Evolutionary conservation across 2,797 vertebrate genomes (phyloP).

Genomic region (Peromyscus nudipes): DNA sequence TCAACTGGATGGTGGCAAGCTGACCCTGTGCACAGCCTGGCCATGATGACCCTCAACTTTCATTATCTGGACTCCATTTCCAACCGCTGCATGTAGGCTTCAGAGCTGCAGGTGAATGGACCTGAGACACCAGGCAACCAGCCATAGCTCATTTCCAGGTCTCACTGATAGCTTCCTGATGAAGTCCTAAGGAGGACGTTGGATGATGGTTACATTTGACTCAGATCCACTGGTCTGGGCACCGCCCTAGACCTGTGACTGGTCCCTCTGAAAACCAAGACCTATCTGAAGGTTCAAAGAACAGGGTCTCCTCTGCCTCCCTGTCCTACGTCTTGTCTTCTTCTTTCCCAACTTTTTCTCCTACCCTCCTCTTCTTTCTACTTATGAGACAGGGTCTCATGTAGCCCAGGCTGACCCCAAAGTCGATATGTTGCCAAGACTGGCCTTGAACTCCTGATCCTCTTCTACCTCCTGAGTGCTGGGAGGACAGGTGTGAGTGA

Average conservation of each 20-base stretch:
- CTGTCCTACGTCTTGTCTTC: neutral
- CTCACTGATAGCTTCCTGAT: constrained; percentile 55
- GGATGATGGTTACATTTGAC: constrained; percentile 94
- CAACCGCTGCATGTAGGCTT: constrained; percentile 94
- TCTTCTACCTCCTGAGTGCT: neutral
- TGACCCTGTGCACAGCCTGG: constrained; percentile 92
- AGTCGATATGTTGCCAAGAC: neutral
- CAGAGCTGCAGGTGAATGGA: constrained; percentile 93
- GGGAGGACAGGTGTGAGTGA: neutral
- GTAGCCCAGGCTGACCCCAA: neutral
- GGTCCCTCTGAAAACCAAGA: neutral
- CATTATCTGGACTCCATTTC: constrained; percentile 98
- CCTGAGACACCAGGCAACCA: constrained; percentile 95
- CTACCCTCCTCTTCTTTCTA: neutral
- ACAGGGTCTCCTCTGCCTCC: neutral
- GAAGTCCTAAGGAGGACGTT: constrained; percentile 95
- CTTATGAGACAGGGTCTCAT: neutral
- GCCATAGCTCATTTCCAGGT: constrained; percentile 90
- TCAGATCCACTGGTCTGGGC: neutral
- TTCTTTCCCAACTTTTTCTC: neutral
- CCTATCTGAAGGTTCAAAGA: neutral
- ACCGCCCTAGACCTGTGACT: neutral
- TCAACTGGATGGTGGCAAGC: constrained; percentile 93
- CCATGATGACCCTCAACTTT: constrained; percentile 97
- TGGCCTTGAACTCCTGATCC: no score